Evolutionary conservation across 2,888 invertebrate genomes (phyloP), one percentile per base, ranked within the genome.

Genomic region (Aphidoletes aphidimyza): DNA sequence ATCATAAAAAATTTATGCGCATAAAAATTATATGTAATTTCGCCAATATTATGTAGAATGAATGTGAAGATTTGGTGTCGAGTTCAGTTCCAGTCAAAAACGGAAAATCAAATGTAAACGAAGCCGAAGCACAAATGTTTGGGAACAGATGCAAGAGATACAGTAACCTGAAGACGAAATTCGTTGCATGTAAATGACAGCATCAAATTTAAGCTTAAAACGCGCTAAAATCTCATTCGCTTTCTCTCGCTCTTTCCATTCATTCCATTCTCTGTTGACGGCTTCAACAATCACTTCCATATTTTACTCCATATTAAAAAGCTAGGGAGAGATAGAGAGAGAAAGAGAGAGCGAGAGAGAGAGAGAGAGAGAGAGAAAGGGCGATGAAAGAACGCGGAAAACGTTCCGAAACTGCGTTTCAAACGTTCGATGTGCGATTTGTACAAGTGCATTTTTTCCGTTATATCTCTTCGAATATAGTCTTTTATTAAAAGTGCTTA

Each of bases 401-500:
- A n/a, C n/a, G n/a, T n/a, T n/a, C n/a, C n/a, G n/a, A n/a, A n/a
- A 14, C 69, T 69, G 69, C 69, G 69, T 69, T 69, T 30, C 14
- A 69, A 69, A 69, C 6, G 17, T 19, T 17, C 47, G 17, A 39
- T 39, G 39, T 69, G 5, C 69, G 34, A 69, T 54, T n/a, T 26
- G 11, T 69, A 69, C 69, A 30, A 30, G 30, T 69, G 69, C 30
- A 54, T 54, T 69, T 14, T 11, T 69, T 30, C 30, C 14, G 69
- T 30, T 34, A 69, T 69, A 30, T 69, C 69, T n/a, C 26, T 69
- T 69, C 69, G 30, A 30, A 30, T 30, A n/a, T 30, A 69, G 69
- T 69, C 69, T 69, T 69, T 69, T 69, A 69, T 69, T 69, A 69
- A 69, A 69, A 69, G 69, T 69, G 69, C 69, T 69, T 34, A 69